Evolutionary conservation across 2,888 invertebrate genomes (phyloP).

Genomic region (Dorcus parallelipipedus): DNA sequence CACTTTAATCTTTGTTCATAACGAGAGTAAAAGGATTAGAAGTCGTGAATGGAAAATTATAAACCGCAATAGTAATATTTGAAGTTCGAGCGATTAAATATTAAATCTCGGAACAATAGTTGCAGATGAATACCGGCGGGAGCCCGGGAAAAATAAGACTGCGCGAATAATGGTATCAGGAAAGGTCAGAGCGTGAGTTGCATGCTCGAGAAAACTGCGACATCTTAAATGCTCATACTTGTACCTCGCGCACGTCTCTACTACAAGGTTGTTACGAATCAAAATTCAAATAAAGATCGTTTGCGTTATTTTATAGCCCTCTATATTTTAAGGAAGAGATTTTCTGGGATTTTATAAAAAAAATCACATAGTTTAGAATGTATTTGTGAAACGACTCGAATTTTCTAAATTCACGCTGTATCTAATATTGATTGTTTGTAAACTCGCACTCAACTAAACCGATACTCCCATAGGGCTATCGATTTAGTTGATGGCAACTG

Average conservation of each 20-base stretch:
- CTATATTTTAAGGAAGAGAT: neutral
- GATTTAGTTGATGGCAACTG: too few relatives aligned
- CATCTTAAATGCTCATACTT: neutral
- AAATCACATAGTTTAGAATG: too few relatives aligned
- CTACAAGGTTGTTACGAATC: slow-evolving; percentile 5
- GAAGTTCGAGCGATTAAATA: slow-evolving; percentile 9
- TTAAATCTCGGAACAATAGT: slow-evolving; percentile 8
- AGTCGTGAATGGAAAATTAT: slow-evolving; percentile 6
- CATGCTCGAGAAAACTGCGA: slow-evolving; percentile 1
- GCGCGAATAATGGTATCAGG: neutral
- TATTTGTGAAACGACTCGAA: too few relatives aligned
- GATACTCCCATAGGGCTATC: too few relatives aligned
- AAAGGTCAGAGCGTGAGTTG: slow-evolving; percentile 10
- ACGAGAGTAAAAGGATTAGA: slow-evolving; percentile 8
- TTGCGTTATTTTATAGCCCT: neutral
- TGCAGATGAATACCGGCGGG: neutral
- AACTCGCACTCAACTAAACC: too few relatives aligned
- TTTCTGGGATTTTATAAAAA: neutral
- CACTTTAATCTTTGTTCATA: slow-evolving; percentile 1
- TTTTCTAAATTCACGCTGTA: too few relatives aligned
- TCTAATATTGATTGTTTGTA: too few relatives aligned
- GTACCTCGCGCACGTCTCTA: slow-evolving; percentile 3
- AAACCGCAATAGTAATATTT: slow-evolving; percentile 7
- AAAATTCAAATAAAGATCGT: slow-evolving; percentile 12
- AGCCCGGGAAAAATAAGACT: neutral